Evolutionary conservation across 2,113 vertebrate genomes (phyloP).

Genomic region (Gasterosteus nipponicus): DNA sequence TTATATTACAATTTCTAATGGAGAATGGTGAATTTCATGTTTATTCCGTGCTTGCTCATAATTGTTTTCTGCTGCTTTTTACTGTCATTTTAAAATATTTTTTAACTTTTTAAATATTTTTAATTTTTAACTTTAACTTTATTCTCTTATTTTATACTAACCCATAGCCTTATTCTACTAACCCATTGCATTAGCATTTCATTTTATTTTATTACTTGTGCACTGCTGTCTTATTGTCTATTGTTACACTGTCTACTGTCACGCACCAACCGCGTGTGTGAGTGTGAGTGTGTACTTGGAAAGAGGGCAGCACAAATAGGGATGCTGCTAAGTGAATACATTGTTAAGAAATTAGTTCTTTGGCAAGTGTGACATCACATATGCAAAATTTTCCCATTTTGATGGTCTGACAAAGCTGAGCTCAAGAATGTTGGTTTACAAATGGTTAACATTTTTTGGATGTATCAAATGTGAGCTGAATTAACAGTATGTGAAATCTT

Average conservation of each 20-base stretch:
- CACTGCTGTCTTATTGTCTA: too few relatives aligned
- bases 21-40: conserved; percentile 24
- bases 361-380: conserved; percentile 47
- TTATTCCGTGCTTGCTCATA: conserved; percentile 42
- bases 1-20: not conserved
- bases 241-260: too few relatives aligned
- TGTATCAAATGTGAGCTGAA: conserved; percentile 26
- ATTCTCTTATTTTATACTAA: too few relatives aligned
- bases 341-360: conserved; percentile 65
- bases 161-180: too few relatives aligned
- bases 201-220: too few relatives aligned
- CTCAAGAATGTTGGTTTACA: conserved; percentile 32
- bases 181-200: too few relatives aligned
- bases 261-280: not conserved
- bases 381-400: conserved; percentile 44
- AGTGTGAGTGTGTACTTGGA: conserved; percentile 18
- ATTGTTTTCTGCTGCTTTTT: conserved; percentile 45
- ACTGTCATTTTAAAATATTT: too few relatives aligned
- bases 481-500: conserved; percentile 50
- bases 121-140: too few relatives aligned
- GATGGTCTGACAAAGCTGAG: conserved; percentile 27
- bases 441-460: conserved; percentile 47
- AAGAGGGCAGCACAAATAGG: conserved; percentile 30
- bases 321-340: conserved; percentile 45
- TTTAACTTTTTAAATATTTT: too few relatives aligned